Base-by-base conservation (phyloP, 2,888 invertebrate genomes). In the Andrena chrysosceles region DNA sequence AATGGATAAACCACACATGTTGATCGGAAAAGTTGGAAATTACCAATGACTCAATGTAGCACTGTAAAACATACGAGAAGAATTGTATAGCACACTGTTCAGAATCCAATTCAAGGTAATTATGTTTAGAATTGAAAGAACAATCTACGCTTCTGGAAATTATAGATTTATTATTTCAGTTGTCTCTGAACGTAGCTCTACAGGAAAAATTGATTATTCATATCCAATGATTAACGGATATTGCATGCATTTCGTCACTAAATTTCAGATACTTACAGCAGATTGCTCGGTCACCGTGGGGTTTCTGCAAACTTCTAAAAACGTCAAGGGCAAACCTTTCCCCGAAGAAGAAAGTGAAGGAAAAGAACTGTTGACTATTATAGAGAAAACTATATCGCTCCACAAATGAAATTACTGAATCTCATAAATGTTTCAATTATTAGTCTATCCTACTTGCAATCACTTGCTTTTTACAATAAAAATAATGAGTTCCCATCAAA, bases 141-240 rank as follows among this genome's bases (percentile, higher is more conserved):
- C 23, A 56, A 56, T 56, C 56, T 56, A 23, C 10, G 10, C 56
- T 56, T 56, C 23, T 10, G 13, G 10, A 23, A 56, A 56, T 8
- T 56, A 26, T 20, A 13, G 56, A 56, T 56, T 42, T 56, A 56
- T 56, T 56, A 4, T 56, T 56, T 56, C 56, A 56, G 56, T 4
- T 56, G 56, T 20, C 23, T 56, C 26, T 54, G 10, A 10, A 8
- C n/a, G 26, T 20, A 26, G 23, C 2, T 52, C 23, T 56, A 13
- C 23, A 10, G 3, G 26, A 26, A 56, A 56, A 56, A 56, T 8
- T 10, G 8, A 56, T 56, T 23, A 56, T 56, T 56, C 56, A 20
- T 23, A 10, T 20, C 20, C 10, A 23, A 23, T 56, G 26, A 56
- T 26, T 56, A 56, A 56, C 10, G 42, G 42, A 13, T 16, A 16